Conservation (phyloP, 2,888 invertebrate genomes). For the Epirrhoe alternata region DNA sequence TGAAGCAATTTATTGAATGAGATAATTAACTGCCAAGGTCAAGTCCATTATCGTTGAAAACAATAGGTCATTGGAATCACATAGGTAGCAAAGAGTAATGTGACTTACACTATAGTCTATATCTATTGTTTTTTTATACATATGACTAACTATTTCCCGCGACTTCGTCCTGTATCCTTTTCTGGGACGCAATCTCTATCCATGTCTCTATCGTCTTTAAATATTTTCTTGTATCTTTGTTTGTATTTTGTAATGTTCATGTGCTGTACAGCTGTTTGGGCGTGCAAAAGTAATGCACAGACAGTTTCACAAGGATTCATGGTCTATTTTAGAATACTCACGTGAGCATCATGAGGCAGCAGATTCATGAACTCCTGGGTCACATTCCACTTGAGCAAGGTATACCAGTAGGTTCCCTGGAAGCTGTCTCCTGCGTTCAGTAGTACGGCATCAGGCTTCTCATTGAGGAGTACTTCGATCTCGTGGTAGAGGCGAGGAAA, state of each 20-base stretch:
- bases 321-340: slow-evolving; percentile 63
- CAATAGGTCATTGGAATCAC: neutral
- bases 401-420: slow-evolving; percentile 94
- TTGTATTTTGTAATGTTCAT: too few relatives aligned
- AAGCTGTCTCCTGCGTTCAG: slow-evolving; percentile 94
- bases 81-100: neutral
- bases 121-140: too few relatives aligned
- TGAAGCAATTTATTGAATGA: neutral
- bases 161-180: too few relatives aligned
- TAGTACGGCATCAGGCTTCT: slow-evolving; percentile 86
- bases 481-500: slow-evolving; percentile 87
- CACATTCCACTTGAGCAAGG: slow-evolving; percentile 89
- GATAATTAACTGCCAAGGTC: neutral
- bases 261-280: too few relatives aligned
- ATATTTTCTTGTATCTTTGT: too few relatives aligned
- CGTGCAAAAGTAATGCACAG: too few relatives aligned
- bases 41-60: neutral
- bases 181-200: too few relatives aligned
- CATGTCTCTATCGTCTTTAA: too few relatives aligned
- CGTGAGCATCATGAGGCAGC: slow-evolving; percentile 91
- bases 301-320: too few relatives aligned
- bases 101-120: too few relatives aligned
- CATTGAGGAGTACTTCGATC: slow-evolving; percentile 74
- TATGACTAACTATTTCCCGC: too few relatives aligned
- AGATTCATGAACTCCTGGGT: slow-evolving; percentile 91